phyloP scores from a whole-genome alignment of 2,888 invertebrate genomes.

The Sceliomorpha sp. region DNA sequence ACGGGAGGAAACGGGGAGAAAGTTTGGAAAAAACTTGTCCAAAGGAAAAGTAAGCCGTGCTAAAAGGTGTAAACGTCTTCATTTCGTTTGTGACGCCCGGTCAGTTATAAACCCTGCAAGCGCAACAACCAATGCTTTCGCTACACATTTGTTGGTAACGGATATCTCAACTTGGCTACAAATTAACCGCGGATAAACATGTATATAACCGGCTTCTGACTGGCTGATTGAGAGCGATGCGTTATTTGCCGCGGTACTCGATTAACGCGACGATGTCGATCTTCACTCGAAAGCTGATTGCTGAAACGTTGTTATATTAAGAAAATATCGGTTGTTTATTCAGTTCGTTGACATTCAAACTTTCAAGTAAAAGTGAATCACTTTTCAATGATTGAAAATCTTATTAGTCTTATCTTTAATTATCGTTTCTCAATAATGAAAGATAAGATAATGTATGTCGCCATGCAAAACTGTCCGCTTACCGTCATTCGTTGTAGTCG shows the following conservation, averaged over 20 bases:
- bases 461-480: too few relatives aligned
- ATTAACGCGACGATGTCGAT: background rate
- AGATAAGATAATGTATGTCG: too few relatives aligned
- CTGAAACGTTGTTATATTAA: too few relatives aligned
- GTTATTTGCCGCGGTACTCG: background rate
- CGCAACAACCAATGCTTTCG: background rate
- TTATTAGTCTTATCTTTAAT: too few relatives aligned
- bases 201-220: background rate
- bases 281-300: too few relatives aligned
- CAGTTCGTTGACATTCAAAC: too few relatives aligned
- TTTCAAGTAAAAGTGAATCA: too few relatives aligned
- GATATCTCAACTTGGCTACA: background rate
- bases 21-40: constrained; percentile 27
- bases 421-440: too few relatives aligned
- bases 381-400: too few relatives aligned
- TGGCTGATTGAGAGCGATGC: constrained; percentile 1
- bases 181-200: constrained; percentile 7
- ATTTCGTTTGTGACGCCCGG: constrained; percentile 12
- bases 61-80: constrained; percentile 22
- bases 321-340: too few relatives aligned
- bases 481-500: too few relatives aligned
- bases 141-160: background rate
- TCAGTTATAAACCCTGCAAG: constrained; percentile 5
- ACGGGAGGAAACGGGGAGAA: constrained; percentile 37
- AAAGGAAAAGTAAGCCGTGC: constrained; percentile 10